Evolutionary conservation across 2,113 vertebrate species (phyloP), one percentile per base, ranked within the genome.

Genomic region (Poeciliopsis turrubarensis): DNA sequence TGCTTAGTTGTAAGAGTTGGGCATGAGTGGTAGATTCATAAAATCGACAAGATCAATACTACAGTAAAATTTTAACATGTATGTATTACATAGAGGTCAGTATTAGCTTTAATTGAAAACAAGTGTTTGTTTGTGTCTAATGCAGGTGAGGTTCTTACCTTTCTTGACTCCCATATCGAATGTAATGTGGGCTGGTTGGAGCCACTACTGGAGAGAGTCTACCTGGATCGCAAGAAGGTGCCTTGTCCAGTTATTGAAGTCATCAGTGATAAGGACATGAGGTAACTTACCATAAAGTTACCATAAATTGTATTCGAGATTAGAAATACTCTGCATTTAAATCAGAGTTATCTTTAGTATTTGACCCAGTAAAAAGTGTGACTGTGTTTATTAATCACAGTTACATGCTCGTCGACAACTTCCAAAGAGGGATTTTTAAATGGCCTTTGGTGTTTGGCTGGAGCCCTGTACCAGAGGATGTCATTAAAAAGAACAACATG

Each of bases 391-490:
- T 31, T 41, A 6, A 82, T 0, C 72, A 80, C 83, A 99, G 98
- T 91, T 99, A 99, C 68, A 95, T 97, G 96, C 95, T 97, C 0
- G 96, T 98, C 84, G 97, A 98, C 92, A 98, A 95, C 91, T 99
- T 98, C 91, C 97, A 99, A 80, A 95, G 97, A 88, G 98, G 98
- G 12, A 83, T 99, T 89, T 99, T 99, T 66, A 96, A 95, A 64
- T 99, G 98, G 98, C 98, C 98, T 4, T 93, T 99, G 95, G 97
- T 98, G 91, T 99, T 99, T 79, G 95, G 96, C 60, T 99, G 98
- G 98, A 96, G 79, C 63, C 90, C 96, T 3, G 92, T 99, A 80
- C 92, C 97, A 61, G 94, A 93, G 6, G 96, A 97, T 5, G 77
- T 95, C 54, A 92, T 99, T 6, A 93, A 93, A 91, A 96, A 94